Evolutionary conservation across 2,888 invertebrate genomes (phyloP), one percentile per base, ranked within the genome.

Genomic region (Amblyjoppa proteus): DNA sequence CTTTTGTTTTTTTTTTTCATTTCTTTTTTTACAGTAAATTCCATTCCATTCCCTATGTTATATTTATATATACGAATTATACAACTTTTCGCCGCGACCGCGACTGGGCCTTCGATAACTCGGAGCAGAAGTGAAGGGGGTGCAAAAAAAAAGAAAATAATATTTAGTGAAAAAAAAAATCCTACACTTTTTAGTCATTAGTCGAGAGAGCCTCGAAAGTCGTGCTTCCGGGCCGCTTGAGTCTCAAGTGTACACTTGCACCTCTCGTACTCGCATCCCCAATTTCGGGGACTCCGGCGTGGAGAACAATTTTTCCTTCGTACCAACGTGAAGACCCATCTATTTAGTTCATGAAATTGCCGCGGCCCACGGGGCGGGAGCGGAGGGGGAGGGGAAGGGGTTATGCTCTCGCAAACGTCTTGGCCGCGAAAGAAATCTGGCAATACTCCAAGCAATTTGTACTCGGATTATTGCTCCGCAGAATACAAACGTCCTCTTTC

Each of bases 361-460:
- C 61, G 64, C 45, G 78, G 28, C 41, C 2, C 41, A 11, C 11
- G 41, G 41, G 41, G 11, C 9, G 41, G 41, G 41, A 9, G 41
- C 20, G 7, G 6, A 4, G 16, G 51, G 53, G 53, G n/a, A 53
- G n/a, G 5, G n/a, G 5, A 4, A 5, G n/a, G 53, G 16, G n/a
- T 20, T 51, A 13, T 51, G 16, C 31, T 45, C 41, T 38, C 16
- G 61, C 16, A 31, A 41, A 9, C 38, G 70, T 34, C 81, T 56
- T 28, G 41, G 45, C 51, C 64, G 34, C 56, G 71, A 86, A 83
- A 74, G 73, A 83, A 83, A 64, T 76, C 73, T 86, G 86, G 86
- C 86, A 81, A 81, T 86, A 83, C 70, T 83, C 86, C 86, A 86
- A 86, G 86, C 86, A 86, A 86, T 83, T 86, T 83, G 83, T 86